Percentiles rank a stretch among this genome's conserved stretches.
Conservation (phyloP, 1,140 invertebrate species). For the Oncopeltus fasciatus region DNA sequence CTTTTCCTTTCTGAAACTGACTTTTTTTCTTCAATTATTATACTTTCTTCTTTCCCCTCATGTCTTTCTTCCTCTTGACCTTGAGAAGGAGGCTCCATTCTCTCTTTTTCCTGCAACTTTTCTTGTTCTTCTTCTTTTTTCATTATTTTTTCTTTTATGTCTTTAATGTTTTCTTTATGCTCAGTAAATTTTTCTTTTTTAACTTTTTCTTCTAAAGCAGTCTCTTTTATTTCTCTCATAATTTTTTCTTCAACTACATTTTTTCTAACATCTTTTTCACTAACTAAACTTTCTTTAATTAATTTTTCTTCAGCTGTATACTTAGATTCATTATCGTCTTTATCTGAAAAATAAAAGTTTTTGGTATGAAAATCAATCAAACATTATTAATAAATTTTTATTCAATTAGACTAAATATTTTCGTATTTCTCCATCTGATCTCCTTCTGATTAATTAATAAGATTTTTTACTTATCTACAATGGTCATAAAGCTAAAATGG, state of each 20-base stretch:
- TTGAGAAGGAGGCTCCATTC: too few species aligned
- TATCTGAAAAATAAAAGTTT: background rate
- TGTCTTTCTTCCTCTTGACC: slow-evolving; percentile 31
- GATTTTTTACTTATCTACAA: too few species aligned
- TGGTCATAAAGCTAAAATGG: too few species aligned
- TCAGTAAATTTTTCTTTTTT: slow-evolving; percentile 19
- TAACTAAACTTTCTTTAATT: slow-evolving; percentile 39
- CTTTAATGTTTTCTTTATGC: background rate
- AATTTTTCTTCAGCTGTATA: slow-evolving; percentile 59
- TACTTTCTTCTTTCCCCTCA: slow-evolving; percentile 37
- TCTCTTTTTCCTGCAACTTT: background rate
- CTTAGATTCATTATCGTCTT: slow-evolving; percentile 41
- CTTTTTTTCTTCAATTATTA: slow-evolving; percentile 33
- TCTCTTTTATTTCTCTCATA: slow-evolving; percentile 14
- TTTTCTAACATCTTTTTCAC: background rate
- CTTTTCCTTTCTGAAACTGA: slow-evolving; percentile 50
- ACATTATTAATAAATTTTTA: too few species aligned
- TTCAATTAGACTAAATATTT: too few species aligned
- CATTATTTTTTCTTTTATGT: background rate
- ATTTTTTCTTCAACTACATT: background rate
- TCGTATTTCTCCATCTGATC: too few species aligned
- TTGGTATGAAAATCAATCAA: too few species aligned
- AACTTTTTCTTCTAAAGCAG: slow-evolving; percentile 7
- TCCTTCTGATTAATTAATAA: too few species aligned
- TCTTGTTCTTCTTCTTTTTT: background rate